phyloP scores from a whole-genome alignment of 1,140 invertebrate genomes.

The Arctopsyche grandis region DNA sequence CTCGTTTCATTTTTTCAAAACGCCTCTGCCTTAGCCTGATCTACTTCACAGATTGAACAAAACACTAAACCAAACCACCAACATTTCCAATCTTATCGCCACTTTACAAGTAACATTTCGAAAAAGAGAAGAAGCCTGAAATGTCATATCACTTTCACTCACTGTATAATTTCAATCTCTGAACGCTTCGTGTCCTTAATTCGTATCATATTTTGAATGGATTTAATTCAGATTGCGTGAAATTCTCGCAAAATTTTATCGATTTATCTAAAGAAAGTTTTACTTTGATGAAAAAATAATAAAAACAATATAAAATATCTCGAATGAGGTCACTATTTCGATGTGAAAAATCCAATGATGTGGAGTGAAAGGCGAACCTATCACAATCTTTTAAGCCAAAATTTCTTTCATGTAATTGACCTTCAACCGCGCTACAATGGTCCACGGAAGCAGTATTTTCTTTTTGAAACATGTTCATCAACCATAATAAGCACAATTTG shows the following conservation, averaged over 20 bases:
- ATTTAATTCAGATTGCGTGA: too few relatives aligned
- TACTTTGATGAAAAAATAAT: slow-evolving; percentile 13
- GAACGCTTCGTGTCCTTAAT: too few relatives aligned
- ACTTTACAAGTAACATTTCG: background rate
- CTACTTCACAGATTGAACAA: slow-evolving; percentile 29
- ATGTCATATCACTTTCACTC: background rate
- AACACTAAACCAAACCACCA: background rate
- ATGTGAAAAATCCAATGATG: background rate
- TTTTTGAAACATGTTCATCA: too few relatives aligned
- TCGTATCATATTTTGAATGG: too few relatives aligned
- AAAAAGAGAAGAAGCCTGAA: background rate
- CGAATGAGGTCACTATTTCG: slow-evolving; percentile 9
- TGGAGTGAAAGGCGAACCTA: slow-evolving; percentile 30
- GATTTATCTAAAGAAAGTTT: too few relatives aligned
- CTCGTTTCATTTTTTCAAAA: slow-evolving; percentile 1
- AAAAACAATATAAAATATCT: background rate
- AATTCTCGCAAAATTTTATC: too few relatives aligned
- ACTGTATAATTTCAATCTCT: too few relatives aligned
- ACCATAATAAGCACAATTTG: too few relatives aligned
- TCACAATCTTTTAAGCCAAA: slow-evolving; percentile 12
- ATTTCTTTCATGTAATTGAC: slow-evolving; percentile 21
- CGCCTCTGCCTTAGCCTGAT: slow-evolving; percentile 30
- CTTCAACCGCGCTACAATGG: slow-evolving; percentile 15
- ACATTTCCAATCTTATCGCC: background rate
- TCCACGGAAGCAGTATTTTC: background rate